Conservation (phyloP, 2,888 invertebrate genomes). For the Tetragonisca angustula region DNA sequence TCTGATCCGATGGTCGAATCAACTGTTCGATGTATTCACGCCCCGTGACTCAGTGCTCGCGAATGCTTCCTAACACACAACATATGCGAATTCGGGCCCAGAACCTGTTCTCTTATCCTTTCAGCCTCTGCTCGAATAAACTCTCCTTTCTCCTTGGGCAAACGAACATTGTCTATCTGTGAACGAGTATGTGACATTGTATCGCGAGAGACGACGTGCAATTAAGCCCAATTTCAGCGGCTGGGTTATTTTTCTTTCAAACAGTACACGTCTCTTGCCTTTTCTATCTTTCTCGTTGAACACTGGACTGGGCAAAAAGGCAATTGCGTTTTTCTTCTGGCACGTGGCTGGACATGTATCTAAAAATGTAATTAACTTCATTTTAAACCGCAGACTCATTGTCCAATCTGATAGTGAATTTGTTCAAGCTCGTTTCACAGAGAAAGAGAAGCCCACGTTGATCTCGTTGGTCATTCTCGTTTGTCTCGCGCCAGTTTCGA, state of each 20-base stretch:
- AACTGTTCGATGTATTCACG: neutral
- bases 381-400: no score
- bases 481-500: no score
- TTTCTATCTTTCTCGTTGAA: neutral
- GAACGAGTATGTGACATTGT: neutral
- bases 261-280: neutral
- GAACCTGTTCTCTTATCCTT: neutral
- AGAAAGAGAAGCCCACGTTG: no score
- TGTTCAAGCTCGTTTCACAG: no score
- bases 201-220: neutral
- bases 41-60: conserved; percentile 7
- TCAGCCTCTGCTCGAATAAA: neutral
- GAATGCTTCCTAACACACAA: neutral
- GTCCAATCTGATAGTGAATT: no score
- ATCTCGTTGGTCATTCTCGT: no score
- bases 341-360: no score
- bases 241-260: neutral
- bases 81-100: neutral
- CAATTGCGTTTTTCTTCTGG: no score
- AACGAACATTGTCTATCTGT: neutral
- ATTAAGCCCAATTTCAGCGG: neutral
- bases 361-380: no score
- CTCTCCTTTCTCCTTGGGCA: neutral
- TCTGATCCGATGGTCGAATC: no score
- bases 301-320: no score